Percentiles rank a stretch among this genome's conserved stretches.
These are phyloP conservation scores for Stegastes partitus DNA, from an alignment of 2,113 vertebrate genomes.

Conservation along the genomic window DNA sequence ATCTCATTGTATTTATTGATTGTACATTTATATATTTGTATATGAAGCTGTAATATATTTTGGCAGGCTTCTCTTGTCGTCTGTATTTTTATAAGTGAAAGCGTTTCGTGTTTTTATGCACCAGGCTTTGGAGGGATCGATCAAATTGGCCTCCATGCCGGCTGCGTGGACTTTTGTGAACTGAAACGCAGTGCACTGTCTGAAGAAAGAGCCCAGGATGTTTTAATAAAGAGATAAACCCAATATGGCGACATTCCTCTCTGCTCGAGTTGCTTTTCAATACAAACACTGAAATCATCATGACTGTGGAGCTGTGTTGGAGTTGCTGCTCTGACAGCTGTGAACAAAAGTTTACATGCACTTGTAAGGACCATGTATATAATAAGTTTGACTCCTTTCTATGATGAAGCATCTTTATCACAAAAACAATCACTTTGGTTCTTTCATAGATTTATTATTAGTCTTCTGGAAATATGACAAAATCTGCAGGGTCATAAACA, in stretches of 20 bases:
- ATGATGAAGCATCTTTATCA: too few species aligned
- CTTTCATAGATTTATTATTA: too few species aligned
- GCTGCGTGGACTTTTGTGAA: constrained; percentile 57
- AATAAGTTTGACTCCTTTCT: too few species aligned
- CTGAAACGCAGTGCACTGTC: constrained; percentile 72
- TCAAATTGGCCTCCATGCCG: constrained; percentile 50
- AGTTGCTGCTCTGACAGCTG: background rate
- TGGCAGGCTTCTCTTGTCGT: constrained; percentile 65
- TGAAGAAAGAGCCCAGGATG: constrained; percentile 51
- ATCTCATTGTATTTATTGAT: constrained; percentile 85
- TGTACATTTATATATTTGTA: constrained; percentile 87
- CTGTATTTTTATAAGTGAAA: constrained; percentile 68
- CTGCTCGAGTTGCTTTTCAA: constrained; percentile 52
- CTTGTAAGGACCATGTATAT: too few species aligned
- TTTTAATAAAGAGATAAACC: constrained; percentile 78
- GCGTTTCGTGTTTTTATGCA: constrained; percentile 62
- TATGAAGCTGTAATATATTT: constrained; percentile 86
- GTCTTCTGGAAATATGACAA: too few species aligned
- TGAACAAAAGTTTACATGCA: background rate
- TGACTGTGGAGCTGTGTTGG: background rate
- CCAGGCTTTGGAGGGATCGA: constrained; percentile 42
- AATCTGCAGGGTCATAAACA: too few species aligned
- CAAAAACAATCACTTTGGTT: too few species aligned
- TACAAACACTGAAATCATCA: background rate
- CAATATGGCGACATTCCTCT: constrained; percentile 28